Percentiles rank a stretch among this genome's conserved stretches.
phyloP scores from a whole-genome alignment of 1,140 invertebrate genomes.

The Hyles vespertilio region DNA sequence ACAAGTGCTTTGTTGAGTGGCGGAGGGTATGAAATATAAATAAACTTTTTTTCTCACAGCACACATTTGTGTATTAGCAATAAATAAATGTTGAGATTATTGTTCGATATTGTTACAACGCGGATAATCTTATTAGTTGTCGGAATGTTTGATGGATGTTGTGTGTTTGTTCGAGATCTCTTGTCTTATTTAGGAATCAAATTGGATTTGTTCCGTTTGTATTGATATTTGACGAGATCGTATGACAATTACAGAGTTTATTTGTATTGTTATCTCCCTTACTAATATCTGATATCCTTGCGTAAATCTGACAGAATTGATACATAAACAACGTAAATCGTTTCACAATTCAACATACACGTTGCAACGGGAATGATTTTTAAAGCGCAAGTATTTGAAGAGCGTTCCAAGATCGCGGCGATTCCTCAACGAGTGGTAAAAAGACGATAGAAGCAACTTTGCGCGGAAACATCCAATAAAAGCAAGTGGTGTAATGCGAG shows the following conservation, averaged over 20 bases:
- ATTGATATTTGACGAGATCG: background rate
- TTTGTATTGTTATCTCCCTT: background rate
- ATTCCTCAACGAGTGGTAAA: slow-evolving; percentile 24
- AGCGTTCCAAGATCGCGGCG: slow-evolving; percentile 34
- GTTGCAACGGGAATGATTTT: too few species aligned
- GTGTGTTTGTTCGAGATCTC: slow-evolving; percentile 1
- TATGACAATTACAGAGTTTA: background rate
- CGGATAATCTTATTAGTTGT: slow-evolving; percentile 24
- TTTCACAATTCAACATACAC: background rate
- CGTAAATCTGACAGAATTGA: too few species aligned
- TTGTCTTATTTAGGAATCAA: background rate
- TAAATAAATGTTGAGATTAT: slow-evolving; percentile 35
- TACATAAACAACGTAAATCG: too few species aligned
- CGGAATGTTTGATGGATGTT: slow-evolving; percentile 5
- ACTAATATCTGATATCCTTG: too few species aligned
- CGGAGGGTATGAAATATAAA: slow-evolving; percentile 56
- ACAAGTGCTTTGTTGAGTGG: slow-evolving; percentile 58
- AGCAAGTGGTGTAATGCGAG: slow-evolving; percentile 29
- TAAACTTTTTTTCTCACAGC: slow-evolving; percentile 41
- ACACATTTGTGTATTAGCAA: slow-evolving; percentile 29
- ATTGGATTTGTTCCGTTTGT: too few species aligned
- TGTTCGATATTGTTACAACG: slow-evolving; percentile 42
- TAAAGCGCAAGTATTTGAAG: slow-evolving; percentile 12
- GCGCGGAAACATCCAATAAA: slow-evolving; percentile 61
- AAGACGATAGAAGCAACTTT: slow-evolving; percentile 44